These are phyloP conservation scores for Cecidostiba fungosa DNA, from an alignment of 2,888 invertebrate species.

Conservation along the genomic window DNA sequence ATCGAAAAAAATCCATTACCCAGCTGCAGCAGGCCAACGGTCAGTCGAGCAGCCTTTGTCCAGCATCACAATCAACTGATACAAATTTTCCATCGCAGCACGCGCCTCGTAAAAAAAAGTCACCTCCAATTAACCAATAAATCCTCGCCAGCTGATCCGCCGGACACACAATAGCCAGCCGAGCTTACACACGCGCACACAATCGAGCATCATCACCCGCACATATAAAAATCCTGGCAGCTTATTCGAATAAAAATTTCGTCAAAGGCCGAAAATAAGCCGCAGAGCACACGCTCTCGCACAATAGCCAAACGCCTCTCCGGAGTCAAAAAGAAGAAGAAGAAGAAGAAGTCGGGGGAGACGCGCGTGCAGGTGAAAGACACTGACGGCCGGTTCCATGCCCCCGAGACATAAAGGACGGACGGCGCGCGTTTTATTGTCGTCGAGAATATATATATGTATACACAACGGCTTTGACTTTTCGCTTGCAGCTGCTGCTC, in stretches of 20 bases:
- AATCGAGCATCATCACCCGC: background rate
- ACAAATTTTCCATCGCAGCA: background rate
- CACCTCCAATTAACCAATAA: constrained; percentile 51
- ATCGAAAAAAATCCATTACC: background rate
- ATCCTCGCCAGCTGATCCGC: constrained; percentile 39
- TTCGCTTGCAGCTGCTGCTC: constrained; percentile 42
- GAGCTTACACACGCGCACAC: too few relatives aligned
- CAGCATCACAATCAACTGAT: background rate
- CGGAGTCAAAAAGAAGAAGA: constrained; percentile 14
- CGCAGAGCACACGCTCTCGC: constrained; percentile 9
- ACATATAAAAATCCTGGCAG: background rate
- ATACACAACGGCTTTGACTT: background rate
- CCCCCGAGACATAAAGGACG: constrained; percentile 26
- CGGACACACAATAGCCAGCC: too few relatives aligned
- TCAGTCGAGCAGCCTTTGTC: background rate
- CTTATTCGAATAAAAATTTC: constrained; percentile 25
- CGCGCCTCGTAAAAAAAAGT: constrained; percentile 15
- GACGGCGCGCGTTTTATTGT: constrained; percentile 43
- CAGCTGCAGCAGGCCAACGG: background rate
- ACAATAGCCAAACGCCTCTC: background rate
- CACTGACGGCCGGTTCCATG: constrained; percentile 13
- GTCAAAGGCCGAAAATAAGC: constrained; percentile 38
- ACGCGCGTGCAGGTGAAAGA: constrained; percentile 58
- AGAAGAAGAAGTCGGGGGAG: background rate
- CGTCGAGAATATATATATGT: background rate